Base-by-base conservation (phyloP, 2,888 invertebrate genomes). In the Mesopsocus fuscifrons region DNA sequence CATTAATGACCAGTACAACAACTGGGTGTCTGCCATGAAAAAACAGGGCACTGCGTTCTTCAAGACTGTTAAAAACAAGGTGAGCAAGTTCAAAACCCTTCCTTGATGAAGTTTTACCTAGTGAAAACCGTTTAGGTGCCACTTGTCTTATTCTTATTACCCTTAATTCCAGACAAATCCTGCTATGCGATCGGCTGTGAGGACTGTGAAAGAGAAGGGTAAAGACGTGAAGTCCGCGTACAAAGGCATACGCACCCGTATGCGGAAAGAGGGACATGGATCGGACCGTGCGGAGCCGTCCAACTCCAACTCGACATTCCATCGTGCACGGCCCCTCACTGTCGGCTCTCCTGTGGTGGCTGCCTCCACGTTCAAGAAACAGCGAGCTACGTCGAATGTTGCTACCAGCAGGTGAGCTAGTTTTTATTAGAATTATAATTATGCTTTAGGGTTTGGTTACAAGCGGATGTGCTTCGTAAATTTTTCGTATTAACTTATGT, bases 181-280 rank as follows among this genome's bases (percentile, higher is more conserved):
- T 56, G 88, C 88, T 57, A 77, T 91, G 64, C 87, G 84, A 68
- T 83, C 81, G 62, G 89, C 89, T 57, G 87, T 89, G 46, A 85
- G 87, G 72, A 78, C 84, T 69, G 89, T 79, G 3, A 77, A 74
- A 60, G 78, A 77, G 54, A 70, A 74, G 46, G 77, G 78, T 3
- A 77, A 75, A 54, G 77, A 78, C 55, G 73, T 83, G 52, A 79
- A 77, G 57, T 77, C 77, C 44, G 83, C 76, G 2, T 81, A 80
- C 54, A 80, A 79, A 59, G 82, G 77, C 45, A 64, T 83, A 21
- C 69, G 74, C 52, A 77, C 76, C 40, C 79, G 75, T 61, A 56
- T 68, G 20, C 58, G 59, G 49, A 62, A 63, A 35, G 48, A 52
- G 20, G 51, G 51, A 26, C 59, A 59, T 42, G 63, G 69, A 49